phyloP scores from a whole-genome alignment of 2,888 invertebrate genomes.

The Orthonevra nobilis region DNA sequence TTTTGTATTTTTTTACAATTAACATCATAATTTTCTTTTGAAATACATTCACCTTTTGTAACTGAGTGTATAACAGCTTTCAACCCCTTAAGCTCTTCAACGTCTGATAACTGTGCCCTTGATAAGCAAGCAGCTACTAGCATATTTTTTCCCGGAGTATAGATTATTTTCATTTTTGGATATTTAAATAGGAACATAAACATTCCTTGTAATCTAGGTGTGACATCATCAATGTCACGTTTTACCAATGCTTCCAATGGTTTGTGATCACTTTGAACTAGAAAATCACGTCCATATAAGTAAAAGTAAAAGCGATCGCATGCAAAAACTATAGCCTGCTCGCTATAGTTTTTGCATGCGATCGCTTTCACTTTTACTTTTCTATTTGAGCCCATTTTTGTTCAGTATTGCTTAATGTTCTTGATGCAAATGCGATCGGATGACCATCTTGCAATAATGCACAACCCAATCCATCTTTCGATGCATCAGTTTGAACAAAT shows the following conservation, averaged over 20 bases:
- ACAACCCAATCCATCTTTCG: not conserved
- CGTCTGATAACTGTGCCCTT: not conserved
- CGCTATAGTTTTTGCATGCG: too few relatives aligned
- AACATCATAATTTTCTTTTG: slow-evolving; percentile 11
- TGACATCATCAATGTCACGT: not conserved
- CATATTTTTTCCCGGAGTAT: slow-evolving; percentile 26
- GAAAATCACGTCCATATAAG: slow-evolving; percentile 32
- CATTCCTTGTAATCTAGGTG: not conserved
- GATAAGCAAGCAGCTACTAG: slow-evolving; percentile 22
- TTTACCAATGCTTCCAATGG: not conserved
- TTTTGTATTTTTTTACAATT: not conserved
- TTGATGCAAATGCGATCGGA: not conserved
- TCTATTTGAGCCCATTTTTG: not conserved
- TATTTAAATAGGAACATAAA: slow-evolving; percentile 26
- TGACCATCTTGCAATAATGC: not conserved
- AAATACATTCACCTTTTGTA: slow-evolving; percentile 10
- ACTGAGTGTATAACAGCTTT: not conserved
- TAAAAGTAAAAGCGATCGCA: slow-evolving; percentile 27
- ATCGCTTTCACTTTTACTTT: too few relatives aligned
- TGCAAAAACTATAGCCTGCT: slow-evolving; percentile 75
- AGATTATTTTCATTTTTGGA: slow-evolving; percentile 8
- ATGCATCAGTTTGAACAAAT: too few relatives aligned
- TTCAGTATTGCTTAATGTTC: not conserved
- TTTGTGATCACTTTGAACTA: slow-evolving; percentile 8
- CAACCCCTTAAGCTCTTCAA: slow-evolving; percentile 1